Base-by-base conservation (phyloP, 2,797 vertebrate genomes). In the Lutjanus campechanus region DNA sequence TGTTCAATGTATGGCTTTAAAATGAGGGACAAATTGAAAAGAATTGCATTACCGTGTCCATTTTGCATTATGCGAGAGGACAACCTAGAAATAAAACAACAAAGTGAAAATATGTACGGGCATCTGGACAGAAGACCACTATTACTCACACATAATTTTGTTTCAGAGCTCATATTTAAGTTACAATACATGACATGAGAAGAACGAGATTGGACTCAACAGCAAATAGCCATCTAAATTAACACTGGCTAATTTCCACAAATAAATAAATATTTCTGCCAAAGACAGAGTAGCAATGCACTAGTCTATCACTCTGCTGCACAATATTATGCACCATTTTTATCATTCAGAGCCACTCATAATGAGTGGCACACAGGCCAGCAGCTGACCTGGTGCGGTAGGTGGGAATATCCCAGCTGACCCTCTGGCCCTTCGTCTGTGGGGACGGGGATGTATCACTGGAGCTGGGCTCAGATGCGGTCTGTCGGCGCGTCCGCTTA, bases 361-460 rank as follows among this genome's bases (percentile, higher is more conserved):
- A 41, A 36, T 19, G 17, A 36, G 8, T 20, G 8, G 61, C 56
- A 50, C 13, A 50, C 65, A 49, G 41, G 13, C 4, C 16, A 53
- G 43, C 19, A 13, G 55, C 93, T 92, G 68, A 99, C 98, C 98
- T 98, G 95, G 98, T 96, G 95, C 96, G 96, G 92, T 97, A 96
- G 88, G 97, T 90, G 92, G 97, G 92, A 88, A 98, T 95, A 76
- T 93, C 97, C 98, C 98, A 99, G 95, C 96, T 97, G 91, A 98
- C 97, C 94, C 97, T 95, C 93, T 97, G 98, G 85, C 96, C 95
- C 94, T 97, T 95, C 85, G 94, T 95, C 93, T 97, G 96, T 62
- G 97, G 96, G 86, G 97, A 97, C 19, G 95, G 95, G 8, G 98
- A 98, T 90, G 97, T 99, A 92, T 99, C 98, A 85, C 97, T 99